Percentiles rank a stretch among this genome's conserved stretches.
phyloP scores from a whole-genome alignment of 2,888 invertebrate species.

The Tetanocera ferruginea region DNA sequence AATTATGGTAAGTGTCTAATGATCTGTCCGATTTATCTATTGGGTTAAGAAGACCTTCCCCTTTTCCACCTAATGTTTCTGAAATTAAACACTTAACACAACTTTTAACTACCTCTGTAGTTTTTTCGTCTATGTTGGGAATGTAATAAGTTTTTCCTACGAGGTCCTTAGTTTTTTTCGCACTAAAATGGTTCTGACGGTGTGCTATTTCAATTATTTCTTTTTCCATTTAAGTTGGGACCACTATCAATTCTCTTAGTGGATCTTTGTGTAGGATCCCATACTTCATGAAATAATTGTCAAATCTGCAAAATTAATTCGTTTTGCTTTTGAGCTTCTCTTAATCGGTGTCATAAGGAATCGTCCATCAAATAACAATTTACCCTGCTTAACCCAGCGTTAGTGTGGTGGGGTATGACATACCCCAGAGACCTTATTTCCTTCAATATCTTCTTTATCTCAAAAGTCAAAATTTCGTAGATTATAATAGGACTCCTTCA shows the following conservation, averaged over 20 bases:
- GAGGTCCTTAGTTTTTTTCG: constrained; percentile 38
- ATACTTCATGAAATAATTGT: too few relatives aligned
- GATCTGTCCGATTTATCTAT: constrained; percentile 59
- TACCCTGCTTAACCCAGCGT: too few relatives aligned
- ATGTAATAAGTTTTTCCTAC: constrained; percentile 42
- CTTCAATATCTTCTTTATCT: too few relatives aligned
- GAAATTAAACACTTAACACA: constrained; percentile 46
- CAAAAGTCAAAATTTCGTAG: too few relatives aligned
- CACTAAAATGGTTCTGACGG: constrained; percentile 38
- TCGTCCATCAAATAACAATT: too few relatives aligned
- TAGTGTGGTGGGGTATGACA: too few relatives aligned
- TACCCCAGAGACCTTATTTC: too few relatives aligned
- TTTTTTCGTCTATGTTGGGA: constrained; percentile 43
- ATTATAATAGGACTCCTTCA: too few relatives aligned
- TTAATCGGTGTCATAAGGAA: too few relatives aligned
- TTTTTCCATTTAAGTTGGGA: constrained; percentile 37
- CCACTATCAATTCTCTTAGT: background rate
- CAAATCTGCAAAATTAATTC: constrained; percentile 36
- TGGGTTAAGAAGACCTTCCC: constrained; percentile 58
- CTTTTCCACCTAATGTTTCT: constrained; percentile 55
- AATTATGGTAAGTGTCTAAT: constrained; percentile 57
- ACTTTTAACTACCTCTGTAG: constrained; percentile 34
- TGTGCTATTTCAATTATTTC: constrained; percentile 24
- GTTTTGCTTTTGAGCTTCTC: constrained; percentile 41
- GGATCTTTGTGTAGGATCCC: background rate